Evolutionary conservation across 2,797 vertebrate species (phyloP).

Genomic region (Pelochelys cantorii): DNA sequence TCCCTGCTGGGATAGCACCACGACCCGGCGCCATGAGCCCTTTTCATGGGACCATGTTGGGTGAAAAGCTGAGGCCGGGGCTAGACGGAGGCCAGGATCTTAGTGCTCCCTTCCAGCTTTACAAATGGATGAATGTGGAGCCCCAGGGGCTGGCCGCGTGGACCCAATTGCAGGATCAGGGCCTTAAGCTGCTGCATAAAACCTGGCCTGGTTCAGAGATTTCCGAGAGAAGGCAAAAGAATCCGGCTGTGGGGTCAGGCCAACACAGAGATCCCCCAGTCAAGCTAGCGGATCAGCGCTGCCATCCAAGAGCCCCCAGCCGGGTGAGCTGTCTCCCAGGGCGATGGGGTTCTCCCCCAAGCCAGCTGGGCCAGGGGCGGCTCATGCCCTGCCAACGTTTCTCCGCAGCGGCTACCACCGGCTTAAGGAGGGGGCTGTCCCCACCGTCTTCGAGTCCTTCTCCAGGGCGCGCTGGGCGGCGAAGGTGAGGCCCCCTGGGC

Average conservation of each 20-base stretch:
- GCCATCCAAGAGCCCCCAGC: background rate
- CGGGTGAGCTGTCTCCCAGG: background rate
- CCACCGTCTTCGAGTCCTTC: slow-evolving; percentile 84
- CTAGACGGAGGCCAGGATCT: background rate
- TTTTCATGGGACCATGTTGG: no score
- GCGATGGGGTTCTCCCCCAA: no score
- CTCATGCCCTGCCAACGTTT: background rate
- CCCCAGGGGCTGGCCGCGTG: background rate
- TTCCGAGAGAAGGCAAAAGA: background rate
- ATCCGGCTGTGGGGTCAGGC: background rate
- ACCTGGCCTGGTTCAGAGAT: background rate
- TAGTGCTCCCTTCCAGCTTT: background rate
- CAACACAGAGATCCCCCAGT: background rate
- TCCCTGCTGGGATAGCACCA: no score
- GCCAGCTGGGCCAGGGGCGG: background rate
- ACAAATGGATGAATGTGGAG: background rate
- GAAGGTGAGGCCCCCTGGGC: slow-evolving; percentile 56
- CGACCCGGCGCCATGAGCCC: no score
- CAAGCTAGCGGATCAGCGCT: background rate
- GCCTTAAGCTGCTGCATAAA: background rate
- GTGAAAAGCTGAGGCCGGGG: background rate
- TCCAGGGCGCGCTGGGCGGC: slow-evolving; percentile 65
- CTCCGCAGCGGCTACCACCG: slow-evolving; percentile 86
- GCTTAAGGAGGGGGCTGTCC: slow-evolving; percentile 88
- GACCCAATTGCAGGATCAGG: background rate